A percentile compares a stretch with the other conserved stretches of the same genome.
Conservation (phyloP, 2,113 vertebrate genomes). For the Rhagologus leucostigma region DNA sequence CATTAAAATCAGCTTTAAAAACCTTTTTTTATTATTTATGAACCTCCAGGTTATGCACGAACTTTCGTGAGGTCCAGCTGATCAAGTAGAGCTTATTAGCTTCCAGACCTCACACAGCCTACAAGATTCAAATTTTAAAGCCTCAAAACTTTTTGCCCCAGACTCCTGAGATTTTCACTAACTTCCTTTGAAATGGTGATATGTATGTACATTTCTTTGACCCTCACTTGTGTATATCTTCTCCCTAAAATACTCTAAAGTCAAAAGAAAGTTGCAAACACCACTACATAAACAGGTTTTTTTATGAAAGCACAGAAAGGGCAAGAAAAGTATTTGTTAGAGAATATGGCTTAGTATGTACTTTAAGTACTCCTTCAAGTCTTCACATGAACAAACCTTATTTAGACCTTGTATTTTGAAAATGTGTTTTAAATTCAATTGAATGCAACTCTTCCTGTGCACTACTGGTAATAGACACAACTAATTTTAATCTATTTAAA, state of each 20-base stretch:
- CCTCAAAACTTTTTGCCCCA: neutral
- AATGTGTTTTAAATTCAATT: neutral
- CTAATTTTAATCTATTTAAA: neutral
- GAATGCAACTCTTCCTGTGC: neutral
- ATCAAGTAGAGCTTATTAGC: neutral
- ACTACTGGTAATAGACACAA: neutral
- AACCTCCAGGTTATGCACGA: constrained; percentile 24
- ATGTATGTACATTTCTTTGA: neutral
- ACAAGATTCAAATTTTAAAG: neutral
- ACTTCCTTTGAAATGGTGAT: neutral
- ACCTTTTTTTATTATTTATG: neutral
- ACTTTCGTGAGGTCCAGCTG: constrained; percentile 5
- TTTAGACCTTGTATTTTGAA: neutral
- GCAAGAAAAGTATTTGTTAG: neutral
- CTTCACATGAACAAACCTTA: neutral
- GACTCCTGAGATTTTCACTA: constrained; percentile 5
- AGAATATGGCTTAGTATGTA: neutral
- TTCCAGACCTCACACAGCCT: neutral
- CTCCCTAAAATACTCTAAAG: neutral
- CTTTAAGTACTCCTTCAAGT: neutral
- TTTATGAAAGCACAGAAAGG: neutral
- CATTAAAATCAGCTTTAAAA: neutral
- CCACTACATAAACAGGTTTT: neutral
- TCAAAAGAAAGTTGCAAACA: neutral
- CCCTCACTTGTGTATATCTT: neutral